Percentiles rank a stretch among this genome's conserved stretches.
Evolutionary conservation across 2,888 invertebrate species (phyloP).

Genomic region (Eupithecia abbreviata): DNA sequence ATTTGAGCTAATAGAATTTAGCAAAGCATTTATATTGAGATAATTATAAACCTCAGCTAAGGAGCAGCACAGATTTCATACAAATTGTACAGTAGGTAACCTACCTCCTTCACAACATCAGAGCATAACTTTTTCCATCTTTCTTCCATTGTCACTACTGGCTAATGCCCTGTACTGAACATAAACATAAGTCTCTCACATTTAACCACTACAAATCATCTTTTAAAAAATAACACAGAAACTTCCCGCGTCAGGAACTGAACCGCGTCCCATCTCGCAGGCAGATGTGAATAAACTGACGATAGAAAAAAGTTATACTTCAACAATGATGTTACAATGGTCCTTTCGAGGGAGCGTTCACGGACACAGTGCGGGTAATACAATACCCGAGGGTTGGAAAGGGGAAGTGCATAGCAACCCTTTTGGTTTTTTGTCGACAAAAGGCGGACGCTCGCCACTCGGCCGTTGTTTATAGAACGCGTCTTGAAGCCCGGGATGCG

Average conservation of each 20-base stretch:
- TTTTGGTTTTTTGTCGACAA: slow-evolving; percentile 31
- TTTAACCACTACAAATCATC: slow-evolving; percentile 2
- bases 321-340: slow-evolving; percentile 18
- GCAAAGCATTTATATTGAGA: background rate
- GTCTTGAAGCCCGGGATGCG: slow-evolving; percentile 6
- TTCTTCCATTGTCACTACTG: slow-evolving; percentile 25
- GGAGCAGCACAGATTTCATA: background rate
- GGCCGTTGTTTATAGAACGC: slow-evolving; percentile 22
- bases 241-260: background rate
- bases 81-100: background rate
- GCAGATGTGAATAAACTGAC: slow-evolving; percentile 27
- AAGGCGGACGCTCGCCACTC: slow-evolving; percentile 27
- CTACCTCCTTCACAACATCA: slow-evolving; percentile 30
- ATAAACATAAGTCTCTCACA: slow-evolving; percentile 16
- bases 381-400: slow-evolving; percentile 29
- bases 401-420: slow-evolving; percentile 42
- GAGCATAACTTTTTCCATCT: slow-evolving; percentile 35
- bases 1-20: no score
- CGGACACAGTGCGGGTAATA: slow-evolving; percentile 22
- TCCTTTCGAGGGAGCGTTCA: slow-evolving; percentile 18
- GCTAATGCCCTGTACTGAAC: background rate
- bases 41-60: background rate
- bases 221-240: background rate
- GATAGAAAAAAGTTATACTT: slow-evolving; percentile 7
- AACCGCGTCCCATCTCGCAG: slow-evolving; percentile 4